Evolutionary conservation across 2,797 vertebrate genomes (phyloP).

Genomic region (Erethizon dorsatum): DNA sequence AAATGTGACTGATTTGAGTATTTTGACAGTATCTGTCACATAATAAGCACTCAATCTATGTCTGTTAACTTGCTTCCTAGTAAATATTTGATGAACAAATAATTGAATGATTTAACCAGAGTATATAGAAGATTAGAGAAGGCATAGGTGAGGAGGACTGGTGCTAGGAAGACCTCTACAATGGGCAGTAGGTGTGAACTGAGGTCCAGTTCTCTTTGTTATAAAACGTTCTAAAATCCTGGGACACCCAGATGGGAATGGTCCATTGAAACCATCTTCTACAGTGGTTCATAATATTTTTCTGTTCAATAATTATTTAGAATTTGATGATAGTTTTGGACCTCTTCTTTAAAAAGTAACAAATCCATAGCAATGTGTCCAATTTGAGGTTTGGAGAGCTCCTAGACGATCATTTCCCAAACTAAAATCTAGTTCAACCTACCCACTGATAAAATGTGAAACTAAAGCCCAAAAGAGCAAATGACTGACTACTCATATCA

Average conservation of each 20-base stretch:
- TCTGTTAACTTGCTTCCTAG: conserved; percentile 13
- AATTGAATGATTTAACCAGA: conserved; percentile 8
- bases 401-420: not conserved
- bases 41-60: not conserved
- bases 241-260: not conserved
- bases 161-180: not conserved
- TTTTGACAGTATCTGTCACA: not conserved
- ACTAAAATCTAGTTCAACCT: not conserved
- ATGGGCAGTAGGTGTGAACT: not conserved
- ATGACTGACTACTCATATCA: not conserved
- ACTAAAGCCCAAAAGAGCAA: not conserved
- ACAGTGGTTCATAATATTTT: not conserved
- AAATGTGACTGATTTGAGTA: not conserved
- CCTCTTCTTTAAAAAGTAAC: not conserved
- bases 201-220: not conserved
- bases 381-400: not conserved
- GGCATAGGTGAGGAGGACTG: not conserved
- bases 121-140: not conserved
- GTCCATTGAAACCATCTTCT: not conserved
- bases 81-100: conserved; percentile 45
- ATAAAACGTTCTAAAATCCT: conserved; percentile 15
- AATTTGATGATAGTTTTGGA: conserved; percentile 1
- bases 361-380: not conserved
- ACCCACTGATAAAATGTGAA: not conserved
- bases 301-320: not conserved